These are phyloP conservation scores for Plagodis dolabraria DNA, from an alignment of 2,888 invertebrate species.

Conservation along the genomic window DNA sequence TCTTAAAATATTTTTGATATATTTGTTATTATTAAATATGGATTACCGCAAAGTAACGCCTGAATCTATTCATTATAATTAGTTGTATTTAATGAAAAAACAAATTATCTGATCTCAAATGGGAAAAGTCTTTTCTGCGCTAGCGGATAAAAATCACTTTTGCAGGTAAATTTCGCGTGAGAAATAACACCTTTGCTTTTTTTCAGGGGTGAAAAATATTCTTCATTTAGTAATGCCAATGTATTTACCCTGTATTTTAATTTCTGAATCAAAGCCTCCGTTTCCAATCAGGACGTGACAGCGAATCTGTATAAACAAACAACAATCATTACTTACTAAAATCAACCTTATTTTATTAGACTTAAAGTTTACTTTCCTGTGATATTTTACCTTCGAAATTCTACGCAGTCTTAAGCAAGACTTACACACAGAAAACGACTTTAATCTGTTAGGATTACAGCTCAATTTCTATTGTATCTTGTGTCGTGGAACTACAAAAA, in stretches of 20 bases:
- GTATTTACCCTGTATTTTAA: constrained; percentile 6
- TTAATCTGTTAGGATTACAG: not conserved
- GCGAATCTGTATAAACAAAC: constrained; percentile 14
- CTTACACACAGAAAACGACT: not conserved
- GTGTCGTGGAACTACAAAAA: not conserved
- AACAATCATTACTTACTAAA: not conserved
- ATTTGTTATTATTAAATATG: too few relatives aligned
- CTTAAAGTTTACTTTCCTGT: not conserved
- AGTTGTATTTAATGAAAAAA: too few relatives aligned
- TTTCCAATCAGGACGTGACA: constrained; percentile 21
- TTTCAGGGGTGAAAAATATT: not conserved
- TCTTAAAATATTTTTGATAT: too few relatives aligned
- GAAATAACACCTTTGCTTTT: not conserved
- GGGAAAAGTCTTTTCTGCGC: too few relatives aligned
- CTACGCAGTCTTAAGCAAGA: too few relatives aligned
- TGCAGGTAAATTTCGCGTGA: too few relatives aligned
- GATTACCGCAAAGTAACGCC: too few relatives aligned
- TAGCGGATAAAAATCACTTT: too few relatives aligned
- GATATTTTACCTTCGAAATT: not conserved
- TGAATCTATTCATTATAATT: too few relatives aligned
- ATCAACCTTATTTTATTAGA: not conserved
- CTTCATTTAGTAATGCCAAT: not conserved
- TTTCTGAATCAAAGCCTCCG: constrained; percentile 17
- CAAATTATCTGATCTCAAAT: too few relatives aligned
- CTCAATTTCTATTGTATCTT: not conserved